Evolutionary conservation across 2,113 vertebrate genomes (phyloP), one percentile per base, ranked within the genome.

Genomic region (Canis aureus): DNA sequence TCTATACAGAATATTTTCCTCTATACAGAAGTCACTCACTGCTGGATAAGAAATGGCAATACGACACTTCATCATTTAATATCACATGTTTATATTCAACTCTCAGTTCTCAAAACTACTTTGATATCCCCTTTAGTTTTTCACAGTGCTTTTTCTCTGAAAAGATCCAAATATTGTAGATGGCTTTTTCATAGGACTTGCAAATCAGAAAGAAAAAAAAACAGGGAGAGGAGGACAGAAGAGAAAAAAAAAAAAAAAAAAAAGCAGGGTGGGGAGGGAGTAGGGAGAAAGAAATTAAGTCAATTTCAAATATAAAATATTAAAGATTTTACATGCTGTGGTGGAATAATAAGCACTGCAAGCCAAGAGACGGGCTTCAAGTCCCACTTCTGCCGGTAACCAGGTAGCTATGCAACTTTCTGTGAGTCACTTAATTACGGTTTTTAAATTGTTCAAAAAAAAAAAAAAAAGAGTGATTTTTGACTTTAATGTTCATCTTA

Each of bases 281-380:
- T 1, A 53, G 29, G 13, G 6, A 78, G 12, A 88, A 32, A 79
- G 43, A 87, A 57, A 79, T 7, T 55, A 55, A 71, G 94, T 78
- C 27, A 66, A 97, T 90, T 83, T 91, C 49, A 95, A 95, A 80
- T 3, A 87, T 51, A 97, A 97, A 89, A 60, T 19, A 85, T 38
- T 80, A 82, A 86, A 94, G 60, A 53, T 84, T 53, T 78, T 84
- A 91, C 20, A 12, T 22, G 22, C 43, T 78, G 71, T 12, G 23
- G n/a, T 51, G 60, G 51, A 89, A 74, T 49, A 95, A 67, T 49
- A 96, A 67, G 32, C 64, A 82, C 66, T 81, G 16, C 62, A 78
- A 89, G 15, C 74, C 64, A 82, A 93, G 49, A 96, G 81, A 91
- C 35, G 10, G 83, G 78, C 91, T 69, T 94, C 91, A 71, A 89